These are phyloP conservation scores for Capitella teleta DNA, from an alignment of 1,140 invertebrate genomes.

Conservation along the genomic window DNA sequence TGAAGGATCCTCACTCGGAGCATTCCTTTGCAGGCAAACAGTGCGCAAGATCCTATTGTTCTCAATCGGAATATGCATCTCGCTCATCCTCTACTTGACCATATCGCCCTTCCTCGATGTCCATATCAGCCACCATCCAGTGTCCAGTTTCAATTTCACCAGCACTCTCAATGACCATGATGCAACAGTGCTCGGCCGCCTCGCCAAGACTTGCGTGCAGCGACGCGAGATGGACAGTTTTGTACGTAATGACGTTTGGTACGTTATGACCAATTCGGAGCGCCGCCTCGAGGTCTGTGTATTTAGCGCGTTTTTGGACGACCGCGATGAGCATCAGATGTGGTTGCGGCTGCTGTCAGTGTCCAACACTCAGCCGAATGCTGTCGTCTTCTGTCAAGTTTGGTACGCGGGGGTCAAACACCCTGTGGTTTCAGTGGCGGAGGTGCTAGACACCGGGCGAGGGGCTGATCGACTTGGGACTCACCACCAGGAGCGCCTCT, in stretches of 20 bases:
- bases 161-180: too few species aligned
- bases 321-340: background rate
- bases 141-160: too few species aligned
- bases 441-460: background rate
- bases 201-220: background rate
- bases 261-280: background rate
- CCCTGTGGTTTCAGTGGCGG: background rate
- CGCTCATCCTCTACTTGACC: too few species aligned
- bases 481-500: slow-evolving; percentile 5
- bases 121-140: too few species aligned
- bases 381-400: background rate
- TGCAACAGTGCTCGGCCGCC: background rate
- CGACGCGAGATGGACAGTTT: background rate
- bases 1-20: too few species aligned
- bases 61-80: too few species aligned
- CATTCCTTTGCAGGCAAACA: too few species aligned
- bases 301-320: background rate
- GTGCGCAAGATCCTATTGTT: too few species aligned
- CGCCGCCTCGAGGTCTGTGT: background rate
- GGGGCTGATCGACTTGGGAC: background rate
- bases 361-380: background rate
- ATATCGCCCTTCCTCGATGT: too few species aligned
- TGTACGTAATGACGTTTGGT: background rate
- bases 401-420: slow-evolving; percentile 1
- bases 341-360: background rate